Evolutionary conservation across 2,888 invertebrate genomes (phyloP), one percentile per base, ranked within the genome.

Genomic region (Quadroppia sp.): DNA sequence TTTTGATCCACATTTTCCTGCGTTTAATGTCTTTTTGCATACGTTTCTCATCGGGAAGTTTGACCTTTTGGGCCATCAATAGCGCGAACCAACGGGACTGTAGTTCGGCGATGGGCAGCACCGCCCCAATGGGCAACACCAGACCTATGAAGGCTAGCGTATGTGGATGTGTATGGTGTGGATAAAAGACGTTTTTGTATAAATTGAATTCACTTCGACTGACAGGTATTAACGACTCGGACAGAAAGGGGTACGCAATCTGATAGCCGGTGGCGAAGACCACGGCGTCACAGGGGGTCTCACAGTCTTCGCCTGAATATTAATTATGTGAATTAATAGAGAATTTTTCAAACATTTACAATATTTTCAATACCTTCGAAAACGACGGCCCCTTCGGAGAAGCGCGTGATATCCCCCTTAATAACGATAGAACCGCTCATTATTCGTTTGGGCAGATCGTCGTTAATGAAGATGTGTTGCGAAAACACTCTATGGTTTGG

Each of bases 21-120:
- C 75, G 76, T 61, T 61, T 28, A 15, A 83, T 80, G 74, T 83
- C 82, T 20, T 71, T 71, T 78, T 78, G 77, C 83, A 83, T 83
- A 17, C 79, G 78, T 0, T 77, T 74, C 36, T 76, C 74, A 1
- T 78, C 72, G 2, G 84, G 83, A 20, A 84, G 78, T 15, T 70
- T 77, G 1, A 77, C 71, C 3, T 78, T 76, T 1, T 78, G 77
- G 7, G 81, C 81, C 74, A 83, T 81, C 20, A 84, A 80, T 32
- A 78, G 78, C 0, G 80, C 80, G 45, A 83, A 84, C 77, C 84
- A 80, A 9, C 85, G 79, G 48, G 82, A 81, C 78, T 85, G 85
- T 78, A 84, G 78, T 77, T 85, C 85, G n/a, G 82, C 80, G 1
- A 84, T 82, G 0, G 85, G 84, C 79, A 83, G 82, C n/a, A 85